Percentiles rank a stretch among this genome's conserved stretches.
Evolutionary conservation across 2,113 vertebrate genomes (phyloP).

Genomic region (Grammatotria lemairii): DNA sequence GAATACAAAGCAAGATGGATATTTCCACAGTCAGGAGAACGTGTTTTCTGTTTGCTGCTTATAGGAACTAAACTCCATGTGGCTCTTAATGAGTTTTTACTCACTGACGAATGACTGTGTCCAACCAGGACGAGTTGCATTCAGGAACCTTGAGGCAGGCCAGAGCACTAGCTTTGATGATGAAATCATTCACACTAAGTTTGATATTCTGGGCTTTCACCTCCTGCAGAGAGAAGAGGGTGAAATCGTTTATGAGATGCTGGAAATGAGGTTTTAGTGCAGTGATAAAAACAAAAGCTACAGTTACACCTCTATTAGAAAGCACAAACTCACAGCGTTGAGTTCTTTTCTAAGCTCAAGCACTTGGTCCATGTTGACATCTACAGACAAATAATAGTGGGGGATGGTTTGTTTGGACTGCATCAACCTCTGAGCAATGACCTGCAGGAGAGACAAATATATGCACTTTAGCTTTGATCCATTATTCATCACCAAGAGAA

Average conservation of each 20-base stretch:
- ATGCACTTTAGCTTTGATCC: constrained; percentile 5
- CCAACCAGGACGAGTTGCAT: constrained; percentile 97
- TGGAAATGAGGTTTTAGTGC: not conserved
- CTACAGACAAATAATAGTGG: constrained; percentile 96
- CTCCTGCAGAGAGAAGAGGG: constrained; percentile 69
- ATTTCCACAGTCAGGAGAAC: not conserved
- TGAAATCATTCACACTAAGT: constrained; percentile 95
- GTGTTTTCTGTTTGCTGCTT: not conserved
- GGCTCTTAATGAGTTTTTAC: constrained; percentile 46
- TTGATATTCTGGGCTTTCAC: constrained; percentile 83
- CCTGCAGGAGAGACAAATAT: constrained; percentile 65
- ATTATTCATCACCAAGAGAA: not conserved
- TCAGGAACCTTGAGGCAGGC: constrained; percentile 96
- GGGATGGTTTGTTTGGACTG: constrained; percentile 98
- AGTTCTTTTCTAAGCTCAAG: constrained; percentile 88
- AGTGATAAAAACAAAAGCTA: not conserved
- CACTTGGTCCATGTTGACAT: constrained; percentile 91
- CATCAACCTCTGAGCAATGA: constrained; percentile 95
- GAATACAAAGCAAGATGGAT: not conserved
- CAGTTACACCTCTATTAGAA: not conserved
- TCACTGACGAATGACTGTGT: constrained; percentile 97
- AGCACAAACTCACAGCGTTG: constrained; percentile 76
- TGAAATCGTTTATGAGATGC: not conserved
- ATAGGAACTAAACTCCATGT: not conserved
- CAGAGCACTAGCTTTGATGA: constrained; percentile 94